Evolutionary conservation across 2,113 vertebrate genomes (phyloP), one percentile per base, ranked within the genome.

Genomic region (Paedocypris sp.): DNA sequence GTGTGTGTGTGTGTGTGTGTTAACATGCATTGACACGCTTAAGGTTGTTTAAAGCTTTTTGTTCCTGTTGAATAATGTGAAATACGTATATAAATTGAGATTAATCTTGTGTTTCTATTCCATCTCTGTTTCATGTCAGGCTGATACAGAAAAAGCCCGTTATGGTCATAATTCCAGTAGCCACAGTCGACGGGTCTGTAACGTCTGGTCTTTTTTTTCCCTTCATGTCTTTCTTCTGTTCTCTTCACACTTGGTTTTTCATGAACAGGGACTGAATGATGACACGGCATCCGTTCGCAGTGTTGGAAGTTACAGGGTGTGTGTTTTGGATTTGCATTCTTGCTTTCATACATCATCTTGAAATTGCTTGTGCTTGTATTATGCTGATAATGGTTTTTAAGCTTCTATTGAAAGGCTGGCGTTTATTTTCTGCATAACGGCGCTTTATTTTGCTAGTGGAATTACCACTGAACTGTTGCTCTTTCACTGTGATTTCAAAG

Each of bases 121-220:
- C 57, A 8, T 36, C 5, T 18, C 32, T 54, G 8, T 80, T 83
- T 72, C 71, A 73, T 72, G 18, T 74, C 75, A 97, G 95, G 94
- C 92, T 81, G 92, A 97, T 76, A 71, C 91, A 61, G 92, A 97
- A 72, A 90, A 88, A 76, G 91, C 91, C 81, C 85, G 83, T 80
- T 75, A 86, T 75, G 86, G 86, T 74, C 75, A 79, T 75, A 80
- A 73, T 67, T 81, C 87, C 79, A 85, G 79, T 82, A 85, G 56
- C 69, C 79, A 69, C 69, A 86, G 80, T 68, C 82, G 78, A 41
- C 86, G 87, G 94, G 93, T 98, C 87, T 85, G 92, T 97, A 89
- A 76, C 77, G 48, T 62, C 32, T 16, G 65, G 6, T 58, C 36
- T 5, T 50, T 20, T 19, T 54, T 2, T 5, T 45, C 18, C 45